Base-by-base conservation (phyloP, 2,113 vertebrate genomes). In the Etia nguti region DNA sequence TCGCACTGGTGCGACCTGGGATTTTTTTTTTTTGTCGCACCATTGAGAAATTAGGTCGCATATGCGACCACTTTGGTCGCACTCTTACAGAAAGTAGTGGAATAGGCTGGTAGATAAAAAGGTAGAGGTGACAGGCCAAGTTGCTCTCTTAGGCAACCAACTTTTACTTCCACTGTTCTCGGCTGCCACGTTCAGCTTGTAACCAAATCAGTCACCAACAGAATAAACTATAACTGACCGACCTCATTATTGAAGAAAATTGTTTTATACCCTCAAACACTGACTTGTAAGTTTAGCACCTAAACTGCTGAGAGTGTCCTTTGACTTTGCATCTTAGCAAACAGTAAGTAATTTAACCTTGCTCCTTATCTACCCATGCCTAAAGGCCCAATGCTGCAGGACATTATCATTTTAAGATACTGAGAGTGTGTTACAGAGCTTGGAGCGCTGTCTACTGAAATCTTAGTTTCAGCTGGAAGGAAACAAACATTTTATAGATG, bases 341-440 rank as follows among this genome's bases (percentile, higher is more conserved):
- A 22, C 46, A 54, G 75, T 65, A 81, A 85, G 65, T 24, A 77
- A 81, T 89, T 86, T 85, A 88, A 82, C 89, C 73, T 68, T 16
- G 50, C 60, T 85, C 70, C 38, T 79, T 56, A 79, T 85, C 83
- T 84, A 29, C 18, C 56, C 4, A 8, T 70, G 88, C 79, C 83
- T 83, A 80, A 84, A 86, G 81, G 70, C 83, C 57, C 89, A 82
- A 90, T 50, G 79, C 80, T 81, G 70, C 46, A 36, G 46, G 26
- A 86, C 52, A 86, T 86, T 75, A 88, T 90, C 70, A 82, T 26
- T 60, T 65, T 81, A 48, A 93, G 86, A 93, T 82, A 91, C 91
- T 90, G 31, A 85, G 29, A 46, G 15, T 4, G 41, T 48, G 80
- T 82, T 12, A 60, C 3, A 12, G 87, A 80, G 68, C 50, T 86